Percentiles rank a stretch among this genome's conserved stretches.
Conservation (phyloP, 2,888 invertebrate genomes). For the Rhodophaea formosa region DNA sequence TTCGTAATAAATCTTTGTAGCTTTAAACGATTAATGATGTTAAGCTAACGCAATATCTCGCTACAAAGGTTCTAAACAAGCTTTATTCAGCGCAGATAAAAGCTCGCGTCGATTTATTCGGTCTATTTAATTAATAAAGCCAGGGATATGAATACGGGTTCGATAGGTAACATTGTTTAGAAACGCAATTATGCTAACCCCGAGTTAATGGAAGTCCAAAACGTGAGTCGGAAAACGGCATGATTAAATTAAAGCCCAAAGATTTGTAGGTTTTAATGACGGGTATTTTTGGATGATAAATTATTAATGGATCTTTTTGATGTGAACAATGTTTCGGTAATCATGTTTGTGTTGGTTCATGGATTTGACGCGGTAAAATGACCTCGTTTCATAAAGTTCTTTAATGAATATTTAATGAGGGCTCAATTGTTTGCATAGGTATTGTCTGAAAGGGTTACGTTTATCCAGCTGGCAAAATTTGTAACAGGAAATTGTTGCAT, state of each 20-base stretch:
- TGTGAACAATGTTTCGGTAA: not conserved
- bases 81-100: conserved; percentile 46
- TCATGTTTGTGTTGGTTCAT: not conserved
- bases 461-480: not conserved
- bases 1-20: conserved; percentile 3
- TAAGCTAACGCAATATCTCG: not conserved
- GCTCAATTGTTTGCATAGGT: conserved; percentile 1
- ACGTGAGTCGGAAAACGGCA: conserved; percentile 27
- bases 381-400: not conserved
- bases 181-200: conserved; percentile 28
- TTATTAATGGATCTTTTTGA: not conserved
- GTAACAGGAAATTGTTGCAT: not conserved
- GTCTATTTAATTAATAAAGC: conserved; percentile 68
- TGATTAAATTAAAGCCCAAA: conserved; percentile 22
- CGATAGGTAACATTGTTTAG: conserved; percentile 23
- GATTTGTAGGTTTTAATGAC: conserved; percentile 9
- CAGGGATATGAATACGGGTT: conserved; percentile 24
- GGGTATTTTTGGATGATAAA: conserved; percentile 4
- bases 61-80: conserved; percentile 21
- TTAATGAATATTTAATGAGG: conserved; percentile 5
- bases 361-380: not conserved
- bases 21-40: conserved; percentile 6
- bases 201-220: conserved; percentile 25
- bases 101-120: conserved; percentile 58
- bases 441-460: conserved; percentile 2